Evolutionary conservation across 2,113 vertebrate species (phyloP), one percentile per base, ranked within the genome.

Genomic region (Datnioides undecimradiatus): DNA sequence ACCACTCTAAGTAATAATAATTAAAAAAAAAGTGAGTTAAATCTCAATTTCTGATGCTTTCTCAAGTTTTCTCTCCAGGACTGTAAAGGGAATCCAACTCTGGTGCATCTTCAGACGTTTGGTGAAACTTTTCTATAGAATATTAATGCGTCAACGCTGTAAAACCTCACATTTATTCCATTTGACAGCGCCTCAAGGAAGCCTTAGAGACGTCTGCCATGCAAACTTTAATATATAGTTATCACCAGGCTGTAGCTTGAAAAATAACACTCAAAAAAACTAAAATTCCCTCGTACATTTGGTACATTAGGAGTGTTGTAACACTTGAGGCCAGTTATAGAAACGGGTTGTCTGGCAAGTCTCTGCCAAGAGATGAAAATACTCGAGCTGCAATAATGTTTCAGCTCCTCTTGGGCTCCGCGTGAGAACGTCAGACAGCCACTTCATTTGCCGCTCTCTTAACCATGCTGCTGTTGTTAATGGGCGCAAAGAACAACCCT

Each of bases 41-140:
- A 45, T 25, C 54, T 70, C 33, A 4, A 27, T 25, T 40, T 72
- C 11, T 41, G 7, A 71, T 12, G 27, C 46, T 23, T 38, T 64
- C 14, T 49, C 0, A 34, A 43, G 17, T 57, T 62, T 31, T 60
- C 33, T 29, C 25, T 70, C 13, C 29, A 69, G 29, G 76, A 40
- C 11, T 1, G 17, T 12, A 25, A 1, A 64, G 49, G 21, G 29
- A 25, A 36, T 77, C 55, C 11, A 51, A 48, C 12, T 4, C 3
- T 23, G 31, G 43, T 19, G 2, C 1, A 19, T 46, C 41, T 60
- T 78, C 1, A 70, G 16, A 78, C 43, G 33, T 31, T n/a, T 59
- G 46, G 40, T 58, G n/a, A 82, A 76, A 71, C 45, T 11, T 52
- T 31, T 31, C 6, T 13, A 6, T 73, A 40, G 52, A 77, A 65